phyloP scores from a whole-genome alignment of 2,888 invertebrate species.

The Caenorhabditis sp. region DNA sequence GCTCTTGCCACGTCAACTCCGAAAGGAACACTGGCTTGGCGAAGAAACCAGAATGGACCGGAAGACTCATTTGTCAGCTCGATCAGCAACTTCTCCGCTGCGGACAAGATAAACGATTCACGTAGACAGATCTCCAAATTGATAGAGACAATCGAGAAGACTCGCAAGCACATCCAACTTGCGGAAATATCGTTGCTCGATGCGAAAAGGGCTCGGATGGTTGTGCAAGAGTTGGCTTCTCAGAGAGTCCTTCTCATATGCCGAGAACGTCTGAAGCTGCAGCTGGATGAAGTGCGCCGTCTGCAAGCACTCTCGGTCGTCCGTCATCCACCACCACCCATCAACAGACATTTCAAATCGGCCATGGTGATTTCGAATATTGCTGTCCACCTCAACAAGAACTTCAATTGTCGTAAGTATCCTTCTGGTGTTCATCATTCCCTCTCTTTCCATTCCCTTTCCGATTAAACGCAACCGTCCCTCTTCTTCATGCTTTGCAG shows the following conservation, averaged over 20 bases:
- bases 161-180: constrained; percentile 58
- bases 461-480: not conserved
- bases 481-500: constrained; percentile 30
- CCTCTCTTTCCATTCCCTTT: too few species aligned
- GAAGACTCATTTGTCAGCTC: constrained; percentile 64
- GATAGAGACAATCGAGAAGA: constrained; percentile 54
- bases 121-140: constrained; percentile 53
- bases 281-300: constrained; percentile 58
- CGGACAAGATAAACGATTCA: constrained; percentile 55
- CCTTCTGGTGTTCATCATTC: too few species aligned
- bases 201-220: constrained; percentile 55
- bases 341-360: constrained; percentile 60
- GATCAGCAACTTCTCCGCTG: constrained; percentile 58
- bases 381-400: constrained; percentile 59
- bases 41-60: constrained; percentile 18
- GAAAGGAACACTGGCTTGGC: constrained; percentile 45
- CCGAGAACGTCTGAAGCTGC: constrained; percentile 57
- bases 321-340: constrained; percentile 62
- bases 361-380: constrained; percentile 62
- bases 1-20: constrained; percentile 61
- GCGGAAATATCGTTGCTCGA: constrained; percentile 56
- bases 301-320: constrained; percentile 58
- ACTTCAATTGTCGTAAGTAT: constrained; percentile 59
- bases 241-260: constrained; percentile 60
- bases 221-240: constrained; percentile 58